Evolutionary conservation across 1,140 invertebrate species (phyloP).

Genomic region (Pogonomyrmex barbatus): DNA sequence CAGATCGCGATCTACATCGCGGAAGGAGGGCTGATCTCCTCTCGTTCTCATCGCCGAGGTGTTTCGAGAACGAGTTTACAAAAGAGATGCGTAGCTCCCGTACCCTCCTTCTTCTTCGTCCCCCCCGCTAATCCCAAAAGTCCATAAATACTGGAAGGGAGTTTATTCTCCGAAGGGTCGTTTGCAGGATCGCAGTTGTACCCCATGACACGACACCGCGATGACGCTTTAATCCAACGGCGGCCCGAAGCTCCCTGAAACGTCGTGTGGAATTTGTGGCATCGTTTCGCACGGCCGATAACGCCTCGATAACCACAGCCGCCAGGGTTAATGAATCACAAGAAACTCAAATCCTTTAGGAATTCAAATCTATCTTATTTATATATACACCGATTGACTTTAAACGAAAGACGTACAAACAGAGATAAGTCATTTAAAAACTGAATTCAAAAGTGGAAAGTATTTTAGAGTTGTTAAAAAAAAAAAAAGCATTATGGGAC

Average conservation of each 20-base stretch:
- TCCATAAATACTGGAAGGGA: conserved; percentile 75
- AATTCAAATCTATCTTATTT: conserved; percentile 19
- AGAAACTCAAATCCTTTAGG: conserved; percentile 29
- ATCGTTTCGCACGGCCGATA: conserved; percentile 59
- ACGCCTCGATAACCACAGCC: conserved; percentile 58
- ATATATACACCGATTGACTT: conserved; percentile 27
- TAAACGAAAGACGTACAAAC: conserved; percentile 1
- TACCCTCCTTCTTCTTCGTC: neutral
- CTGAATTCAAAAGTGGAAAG: neutral
- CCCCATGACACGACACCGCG: conserved; percentile 66
- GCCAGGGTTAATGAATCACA: conserved; percentile 26
- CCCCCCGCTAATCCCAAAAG: conserved; percentile 72
- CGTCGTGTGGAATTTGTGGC: conserved; percentile 56
- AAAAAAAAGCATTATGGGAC: neutral
- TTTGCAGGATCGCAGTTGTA: conserved; percentile 72
- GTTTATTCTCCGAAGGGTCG: conserved; percentile 74
- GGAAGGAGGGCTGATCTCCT: conserved; percentile 61
- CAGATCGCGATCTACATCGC: conserved; percentile 77
- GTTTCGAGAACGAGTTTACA: conserved; percentile 48
- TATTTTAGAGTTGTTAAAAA: neutral
- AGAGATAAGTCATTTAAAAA: conserved; percentile 21
- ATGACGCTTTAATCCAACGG: conserved; percentile 71
- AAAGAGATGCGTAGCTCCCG: conserved; percentile 56
- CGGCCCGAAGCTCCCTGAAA: conserved; percentile 31
- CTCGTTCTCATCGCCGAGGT: conserved; percentile 4